These are phyloP conservation scores for Papilio glaucus DNA, from an alignment of 1,140 invertebrate species.

Conservation along the genomic window DNA sequence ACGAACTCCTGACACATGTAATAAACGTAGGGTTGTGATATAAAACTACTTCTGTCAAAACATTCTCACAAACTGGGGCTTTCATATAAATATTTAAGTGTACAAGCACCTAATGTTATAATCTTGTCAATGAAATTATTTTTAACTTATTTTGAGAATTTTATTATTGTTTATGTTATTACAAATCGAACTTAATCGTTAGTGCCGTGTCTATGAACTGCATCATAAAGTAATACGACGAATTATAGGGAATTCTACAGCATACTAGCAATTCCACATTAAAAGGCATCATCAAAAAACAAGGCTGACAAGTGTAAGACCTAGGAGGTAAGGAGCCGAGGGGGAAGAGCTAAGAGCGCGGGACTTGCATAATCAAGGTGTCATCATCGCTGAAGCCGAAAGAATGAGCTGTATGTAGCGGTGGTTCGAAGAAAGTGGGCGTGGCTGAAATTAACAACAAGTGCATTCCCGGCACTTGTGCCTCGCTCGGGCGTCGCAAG, in stretches of 20 bases:
- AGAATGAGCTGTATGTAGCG: constrained; percentile 1
- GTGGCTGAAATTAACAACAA: background rate
- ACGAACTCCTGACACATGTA: background rate
- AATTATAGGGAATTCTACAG: too few relatives aligned
- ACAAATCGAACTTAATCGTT: too few relatives aligned
- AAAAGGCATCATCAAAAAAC: background rate
- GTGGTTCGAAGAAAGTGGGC: background rate
- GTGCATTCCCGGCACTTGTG: background rate
- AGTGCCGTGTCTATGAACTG: too few relatives aligned
- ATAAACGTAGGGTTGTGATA: background rate
- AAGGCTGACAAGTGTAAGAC: background rate
- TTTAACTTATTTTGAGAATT: too few relatives aligned
- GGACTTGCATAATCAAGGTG: constrained; percentile 7
- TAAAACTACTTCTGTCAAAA: too few relatives aligned
- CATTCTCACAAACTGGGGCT: too few relatives aligned
- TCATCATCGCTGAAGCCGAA: background rate
- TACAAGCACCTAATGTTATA: too few relatives aligned
- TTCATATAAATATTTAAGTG: too few relatives aligned
- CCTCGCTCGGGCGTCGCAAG: background rate
- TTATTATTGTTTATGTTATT: too few relatives aligned
- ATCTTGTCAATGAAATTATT: too few relatives aligned
- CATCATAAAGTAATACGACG: too few relatives aligned
- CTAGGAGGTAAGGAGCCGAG: background rate
- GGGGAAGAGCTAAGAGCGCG: background rate
- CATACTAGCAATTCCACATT: background rate